Evolutionary conservation across 2,888 invertebrate genomes (phyloP), one percentile per base, ranked within the genome.

Genomic region (Neelides folsomi): DNA sequence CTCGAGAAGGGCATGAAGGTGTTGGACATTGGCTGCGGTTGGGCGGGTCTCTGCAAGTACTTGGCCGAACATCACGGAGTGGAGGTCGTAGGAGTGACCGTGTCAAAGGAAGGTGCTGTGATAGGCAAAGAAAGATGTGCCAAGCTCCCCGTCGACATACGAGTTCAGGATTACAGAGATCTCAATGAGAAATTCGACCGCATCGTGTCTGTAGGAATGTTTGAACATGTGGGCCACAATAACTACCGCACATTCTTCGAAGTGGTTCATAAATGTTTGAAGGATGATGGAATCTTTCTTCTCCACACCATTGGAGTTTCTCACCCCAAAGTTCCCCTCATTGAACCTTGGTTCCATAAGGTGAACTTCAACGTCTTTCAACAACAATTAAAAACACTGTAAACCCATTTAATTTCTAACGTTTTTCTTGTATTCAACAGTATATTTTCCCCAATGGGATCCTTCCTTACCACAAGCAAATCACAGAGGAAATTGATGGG

Each of bases 1-100:
- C 40, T 62, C 18, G 51, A 60, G 27, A 60, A 60, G 7, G 62
- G 62, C 38, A 60, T 62, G 60, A 56, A 51, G 20, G 62, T 62
- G 2, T 38, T 62, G 1, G 60, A 62, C 51, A 55, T 55, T 38
- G 56, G 57, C 0, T 60, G 60, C 37, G 60, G 62, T 1, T 63
- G 60, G 62, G 62, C 60, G 12, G 55, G 55, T 12, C 52, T 63
- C 4, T 59, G 56, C 53, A 57, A 63, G 47, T 56, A 56, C 46
- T 39, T 63, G 18, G 62, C 62, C 16, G 53, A 59, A 43, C 52
- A 58, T 40, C 58, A 57, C 20, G 51, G 44, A 13, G 62, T 63
- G 1, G 19, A 54, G 19, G 56, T 57, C 7, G 62, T 63, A 0
- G 62, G 60, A n/a, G 49, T 50, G 15, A 63, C 62, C 1, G 55